Evolutionary conservation across 2,888 invertebrate genomes (phyloP).

Genomic region (Drosophila hamatofila): DNA sequence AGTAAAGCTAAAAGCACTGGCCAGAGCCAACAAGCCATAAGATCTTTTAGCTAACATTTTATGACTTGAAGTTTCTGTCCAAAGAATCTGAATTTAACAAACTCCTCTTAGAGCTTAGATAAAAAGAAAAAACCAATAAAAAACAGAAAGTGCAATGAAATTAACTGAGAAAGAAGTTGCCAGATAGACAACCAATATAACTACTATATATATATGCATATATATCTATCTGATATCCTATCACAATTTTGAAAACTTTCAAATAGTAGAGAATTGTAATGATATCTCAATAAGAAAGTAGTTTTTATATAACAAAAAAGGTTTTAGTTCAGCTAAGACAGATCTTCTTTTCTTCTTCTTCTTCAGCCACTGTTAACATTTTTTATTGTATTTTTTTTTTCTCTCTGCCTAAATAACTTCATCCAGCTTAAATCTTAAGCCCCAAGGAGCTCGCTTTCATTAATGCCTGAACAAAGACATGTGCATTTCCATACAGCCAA

Average conservation of each 20-base stretch:
- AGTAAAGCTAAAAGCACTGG: constrained; percentile 27
- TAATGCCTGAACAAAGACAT: constrained; percentile 34
- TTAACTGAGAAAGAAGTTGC: constrained; percentile 9
- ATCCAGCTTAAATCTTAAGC: constrained; percentile 33
- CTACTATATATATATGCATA: not conserved
- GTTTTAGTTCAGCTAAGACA: constrained; percentile 1
- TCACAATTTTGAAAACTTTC: not conserved
- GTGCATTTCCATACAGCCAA: constrained; percentile 41
- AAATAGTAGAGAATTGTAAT: not conserved
- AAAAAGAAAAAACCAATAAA: constrained; percentile 15
- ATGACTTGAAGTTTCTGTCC: constrained; percentile 45
- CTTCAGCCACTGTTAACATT: constrained; percentile 2
- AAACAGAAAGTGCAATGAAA: constrained; percentile 25
- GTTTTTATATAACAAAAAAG: not conserved
- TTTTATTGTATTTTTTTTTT: constrained; percentile 2
- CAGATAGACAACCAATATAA: not conserved
- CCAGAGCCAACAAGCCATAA: constrained; percentile 50
- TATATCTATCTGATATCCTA: not conserved
- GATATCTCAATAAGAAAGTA: constrained; percentile 23
- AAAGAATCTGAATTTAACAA: constrained; percentile 55
- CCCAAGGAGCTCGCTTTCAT: not conserved
- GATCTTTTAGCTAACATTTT: constrained; percentile 55
- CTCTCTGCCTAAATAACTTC: constrained; percentile 33
- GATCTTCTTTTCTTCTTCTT: not conserved
- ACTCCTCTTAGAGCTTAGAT: constrained; percentile 29